Conservation (phyloP, 2,888 invertebrate genomes). For the Dasypogon diadema region DNA sequence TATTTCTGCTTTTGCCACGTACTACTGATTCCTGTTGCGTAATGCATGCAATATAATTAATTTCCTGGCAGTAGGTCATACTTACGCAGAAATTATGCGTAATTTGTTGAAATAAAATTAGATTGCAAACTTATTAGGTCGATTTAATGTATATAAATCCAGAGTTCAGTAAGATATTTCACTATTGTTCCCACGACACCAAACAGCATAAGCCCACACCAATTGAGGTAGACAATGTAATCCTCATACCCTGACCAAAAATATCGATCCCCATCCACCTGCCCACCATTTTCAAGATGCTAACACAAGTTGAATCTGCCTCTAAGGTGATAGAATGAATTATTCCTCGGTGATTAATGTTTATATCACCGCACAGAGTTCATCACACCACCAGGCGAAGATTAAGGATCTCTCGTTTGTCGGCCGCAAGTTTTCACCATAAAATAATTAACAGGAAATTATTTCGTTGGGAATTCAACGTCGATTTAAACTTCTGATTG, state of each 20-base stretch:
- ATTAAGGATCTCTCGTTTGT: conserved; percentile 52
- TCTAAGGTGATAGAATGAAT: conserved; percentile 57
- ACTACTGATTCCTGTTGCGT: conserved; percentile 33
- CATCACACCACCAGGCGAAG: conserved; percentile 65
- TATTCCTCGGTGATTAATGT: conserved; percentile 67
- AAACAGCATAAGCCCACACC: not conserved
- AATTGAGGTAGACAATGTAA: not conserved
- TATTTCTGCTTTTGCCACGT: conserved; percentile 43
- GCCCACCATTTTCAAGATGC: conserved; percentile 16
- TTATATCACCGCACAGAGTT: conserved; percentile 69
- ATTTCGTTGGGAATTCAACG: conserved; percentile 64
- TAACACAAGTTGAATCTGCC: conserved; percentile 1
- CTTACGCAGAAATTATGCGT: conserved; percentile 24
- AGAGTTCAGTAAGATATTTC: conserved; percentile 34
- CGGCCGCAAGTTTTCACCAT: conserved; percentile 62
- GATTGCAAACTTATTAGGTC: conserved; percentile 33
- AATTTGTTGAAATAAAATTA: conserved; percentile 42
- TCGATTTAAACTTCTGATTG: conserved; percentile 49
- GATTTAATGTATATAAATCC: conserved; percentile 32
- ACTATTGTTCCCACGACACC: conserved; percentile 38
- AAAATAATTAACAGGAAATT: conserved; percentile 69
- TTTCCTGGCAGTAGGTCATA: conserved; percentile 37
- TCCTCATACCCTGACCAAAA: conserved; percentile 9
- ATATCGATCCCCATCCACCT: conserved; percentile 26
- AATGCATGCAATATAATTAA: conserved; percentile 17